Conservation (phyloP, 2,113 vertebrate species). For the Bubo bubo region DNA sequence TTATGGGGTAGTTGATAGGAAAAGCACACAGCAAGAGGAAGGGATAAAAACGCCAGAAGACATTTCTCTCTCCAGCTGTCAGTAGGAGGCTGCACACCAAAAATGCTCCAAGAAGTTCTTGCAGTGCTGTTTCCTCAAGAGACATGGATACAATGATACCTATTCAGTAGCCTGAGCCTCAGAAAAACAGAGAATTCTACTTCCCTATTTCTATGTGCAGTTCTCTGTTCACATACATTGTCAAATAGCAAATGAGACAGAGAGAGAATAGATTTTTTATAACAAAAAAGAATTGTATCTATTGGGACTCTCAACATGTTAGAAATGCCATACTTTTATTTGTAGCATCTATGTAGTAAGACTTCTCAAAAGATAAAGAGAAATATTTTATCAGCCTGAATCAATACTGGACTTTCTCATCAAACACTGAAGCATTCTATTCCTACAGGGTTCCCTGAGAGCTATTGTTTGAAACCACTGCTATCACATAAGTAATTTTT, state of each 20-base stretch:
- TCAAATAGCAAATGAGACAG: neutral
- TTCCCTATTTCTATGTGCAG: neutral
- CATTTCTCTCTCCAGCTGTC: slow-evolving; percentile 49
- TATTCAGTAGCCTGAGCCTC: slow-evolving; percentile 37
- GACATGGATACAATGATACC: slow-evolving; percentile 37
- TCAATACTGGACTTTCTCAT: slow-evolving; percentile 20
- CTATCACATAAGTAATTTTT: neutral
- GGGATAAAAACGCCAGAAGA: slow-evolving; percentile 12
- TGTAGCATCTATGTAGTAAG: neutral
- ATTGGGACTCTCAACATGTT: neutral
- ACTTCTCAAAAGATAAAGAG: slow-evolving; percentile 20
- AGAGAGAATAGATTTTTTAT: neutral
- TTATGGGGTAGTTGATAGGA: slow-evolving; percentile 16
- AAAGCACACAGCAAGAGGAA: slow-evolving; percentile 26
- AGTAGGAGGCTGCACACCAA: slow-evolving; percentile 15
- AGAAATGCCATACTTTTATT: neutral
- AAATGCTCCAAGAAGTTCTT: neutral
- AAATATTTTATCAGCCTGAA: slow-evolving; percentile 50
- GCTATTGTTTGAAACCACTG: neutral
- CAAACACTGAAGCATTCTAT: neutral
- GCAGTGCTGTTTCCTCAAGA: neutral
- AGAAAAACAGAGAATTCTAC: slow-evolving; percentile 31
- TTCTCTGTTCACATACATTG: neutral
- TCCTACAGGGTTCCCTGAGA: neutral
- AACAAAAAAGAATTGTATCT: neutral